These are phyloP conservation scores for Drosophila prosaltans DNA, from an alignment of 1,140 invertebrate genomes.

Conservation along the genomic window DNA sequence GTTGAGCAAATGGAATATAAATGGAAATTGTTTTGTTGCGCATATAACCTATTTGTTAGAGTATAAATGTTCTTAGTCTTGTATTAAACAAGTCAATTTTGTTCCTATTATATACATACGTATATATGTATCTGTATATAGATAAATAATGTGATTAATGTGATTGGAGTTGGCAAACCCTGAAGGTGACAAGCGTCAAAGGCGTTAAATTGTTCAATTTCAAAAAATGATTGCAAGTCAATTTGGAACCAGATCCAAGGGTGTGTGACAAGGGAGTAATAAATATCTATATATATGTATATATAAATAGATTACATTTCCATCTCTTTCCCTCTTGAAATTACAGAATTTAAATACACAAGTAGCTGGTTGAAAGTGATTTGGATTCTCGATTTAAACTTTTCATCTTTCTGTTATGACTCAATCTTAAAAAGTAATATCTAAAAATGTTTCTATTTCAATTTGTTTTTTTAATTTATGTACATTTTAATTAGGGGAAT, in stretches of 20 bases:
- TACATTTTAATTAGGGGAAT: neutral
- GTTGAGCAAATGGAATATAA: no score
- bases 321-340: no score
- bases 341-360: no score
- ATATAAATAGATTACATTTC: no score
- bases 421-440: neutral
- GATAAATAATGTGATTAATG: conserved; percentile 39
- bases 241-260: neutral
- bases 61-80: conserved; percentile 27
- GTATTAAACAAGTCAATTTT: conserved; percentile 54
- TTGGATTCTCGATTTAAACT: no score
- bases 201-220: conserved; percentile 68
- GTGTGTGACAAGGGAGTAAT: neutral
- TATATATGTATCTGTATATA: neutral
- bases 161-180: conserved; percentile 19
- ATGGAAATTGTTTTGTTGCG: neutral
- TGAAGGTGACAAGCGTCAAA: conserved; percentile 63
- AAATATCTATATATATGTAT: neutral
- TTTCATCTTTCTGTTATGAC: neutral
- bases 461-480: neutral
- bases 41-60: neutral
- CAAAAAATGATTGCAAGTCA: conserved; percentile 22
- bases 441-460: neutral
- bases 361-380: no score
- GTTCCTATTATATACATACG: neutral